A percentile compares a stretch with the other conserved stretches of the same genome.
These are phyloP conservation scores for Linhomoeus sp. DNA, from an alignment of 2,888 invertebrate species.

Conservation along the genomic window DNA sequence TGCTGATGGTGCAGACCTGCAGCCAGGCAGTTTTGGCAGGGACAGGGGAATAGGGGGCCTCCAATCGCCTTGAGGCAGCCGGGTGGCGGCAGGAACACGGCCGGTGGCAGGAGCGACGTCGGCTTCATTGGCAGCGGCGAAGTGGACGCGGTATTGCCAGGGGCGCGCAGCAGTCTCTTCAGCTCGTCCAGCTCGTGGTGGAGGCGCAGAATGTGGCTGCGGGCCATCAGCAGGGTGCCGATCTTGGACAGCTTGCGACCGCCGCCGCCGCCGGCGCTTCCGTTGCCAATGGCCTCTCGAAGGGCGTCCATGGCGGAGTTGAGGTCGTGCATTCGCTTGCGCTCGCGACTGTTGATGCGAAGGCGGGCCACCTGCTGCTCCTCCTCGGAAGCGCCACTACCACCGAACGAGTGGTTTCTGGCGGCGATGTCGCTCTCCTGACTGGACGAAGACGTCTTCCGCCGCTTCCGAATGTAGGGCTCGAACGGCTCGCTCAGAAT, in stretches of 20 bases:
- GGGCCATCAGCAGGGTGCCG: conserved; percentile 72
- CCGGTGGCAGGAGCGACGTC: too few relatives aligned
- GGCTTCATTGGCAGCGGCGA: too few relatives aligned
- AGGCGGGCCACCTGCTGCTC: background rate
- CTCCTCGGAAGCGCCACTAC: too few relatives aligned
- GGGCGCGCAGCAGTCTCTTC: too few relatives aligned
- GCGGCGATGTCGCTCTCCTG: background rate
- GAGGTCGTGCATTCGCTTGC: conserved; percentile 35
- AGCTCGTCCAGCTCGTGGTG: background rate
- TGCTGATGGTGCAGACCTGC: too few relatives aligned
- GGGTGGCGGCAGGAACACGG: too few relatives aligned
- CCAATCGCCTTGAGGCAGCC: too few relatives aligned
- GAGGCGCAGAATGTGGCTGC: conserved; percentile 82
- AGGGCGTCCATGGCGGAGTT: conserved; percentile 32
- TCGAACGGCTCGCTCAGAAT: conserved; percentile 9
- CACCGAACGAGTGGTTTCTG: too few relatives aligned
- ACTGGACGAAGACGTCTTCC: too few relatives aligned
- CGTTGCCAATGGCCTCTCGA: conserved; percentile 10
- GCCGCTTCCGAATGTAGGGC: conserved; percentile 17
- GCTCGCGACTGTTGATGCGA: conserved; percentile 33
- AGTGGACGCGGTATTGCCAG: too few relatives aligned
- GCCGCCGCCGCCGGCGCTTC: conserved; percentile 12
- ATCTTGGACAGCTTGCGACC: conserved; percentile 70
- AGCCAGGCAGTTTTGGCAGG: too few relatives aligned
- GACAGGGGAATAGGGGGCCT: too few relatives aligned